Evolutionary conservation across 2,888 invertebrate species (phyloP), one percentile per base, ranked within the genome.

Genomic region (Pandemis heparana): DNA sequence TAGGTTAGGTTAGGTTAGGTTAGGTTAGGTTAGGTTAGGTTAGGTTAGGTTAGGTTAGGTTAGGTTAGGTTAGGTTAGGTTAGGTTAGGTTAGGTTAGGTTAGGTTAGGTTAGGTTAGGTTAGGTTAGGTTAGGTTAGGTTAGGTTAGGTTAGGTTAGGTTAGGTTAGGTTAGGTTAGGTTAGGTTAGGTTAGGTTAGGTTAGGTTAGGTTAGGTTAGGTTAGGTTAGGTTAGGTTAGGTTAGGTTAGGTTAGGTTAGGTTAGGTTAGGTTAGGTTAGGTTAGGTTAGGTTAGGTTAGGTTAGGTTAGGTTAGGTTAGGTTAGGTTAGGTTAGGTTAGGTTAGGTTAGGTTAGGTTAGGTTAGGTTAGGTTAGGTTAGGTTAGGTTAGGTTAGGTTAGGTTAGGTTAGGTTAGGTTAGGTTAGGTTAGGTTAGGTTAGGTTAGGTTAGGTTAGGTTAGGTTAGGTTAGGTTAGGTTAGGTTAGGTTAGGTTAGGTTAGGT

Each of bases 211-310:
- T 67, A 67, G 67, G 67, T 67, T 67, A 67, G 67, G 67, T 67
- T 67, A 67, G 67, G 67, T 67, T 67, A 72, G 73, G 73, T 73
- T 73, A 73, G 73, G 73, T 73, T 73, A 73, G 73, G 73, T 73
- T 73, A 73, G 73, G 73, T 73, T 73, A 73, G 73, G 73, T 73
- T 73, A 73, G 73, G 73, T 73, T 73, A 73, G 73, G 73, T 73
- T 73, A 73, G 73, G 73, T 73, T 73, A 73, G 73, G 73, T 73
- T 73, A 73, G 73, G 73, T 73, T 73, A 73, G 73, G 73, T 73
- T 73, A 73, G 73, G 73, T 73, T 73, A 73, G 73, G 73, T 73
- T 73, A 73, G 73, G 73, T 73, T 73, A 73, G 73, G 73, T 73
- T 73, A 73, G 73, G 73, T 73, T 73, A 75, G 71, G 71, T 71